Conservation (phyloP, 2,113 vertebrate species). For the Excalfactoria chinensis region DNA sequence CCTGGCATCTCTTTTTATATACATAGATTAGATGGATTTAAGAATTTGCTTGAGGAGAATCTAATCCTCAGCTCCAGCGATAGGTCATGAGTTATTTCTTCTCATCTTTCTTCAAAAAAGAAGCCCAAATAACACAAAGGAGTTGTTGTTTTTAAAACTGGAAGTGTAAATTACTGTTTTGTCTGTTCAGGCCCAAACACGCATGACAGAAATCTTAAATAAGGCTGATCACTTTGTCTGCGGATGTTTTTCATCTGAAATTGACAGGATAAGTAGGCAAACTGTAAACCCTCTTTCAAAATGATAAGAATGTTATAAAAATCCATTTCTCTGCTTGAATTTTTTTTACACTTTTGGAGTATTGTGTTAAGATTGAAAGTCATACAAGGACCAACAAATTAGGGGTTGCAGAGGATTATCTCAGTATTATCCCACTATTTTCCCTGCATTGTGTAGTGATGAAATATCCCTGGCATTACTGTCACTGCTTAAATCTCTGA, state of each 20-base stretch:
- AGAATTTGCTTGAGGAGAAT: not conserved
- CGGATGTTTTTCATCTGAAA: not conserved
- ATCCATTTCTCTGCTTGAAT: not conserved
- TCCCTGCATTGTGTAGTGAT: not conserved
- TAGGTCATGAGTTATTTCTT: not conserved
- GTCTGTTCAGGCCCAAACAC: not conserved
- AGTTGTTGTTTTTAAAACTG: not conserved
- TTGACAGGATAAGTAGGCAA: not conserved
- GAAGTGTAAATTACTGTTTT: not conserved
- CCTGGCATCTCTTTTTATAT: not conserved
- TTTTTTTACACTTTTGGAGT: not conserved
- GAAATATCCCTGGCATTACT: constrained; percentile 5
- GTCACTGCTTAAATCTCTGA: not conserved
- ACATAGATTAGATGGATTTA: not conserved
- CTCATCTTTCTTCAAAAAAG: not conserved
- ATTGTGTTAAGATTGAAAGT: not conserved
- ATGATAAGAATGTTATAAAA: not conserved
- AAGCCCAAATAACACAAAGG: not conserved
- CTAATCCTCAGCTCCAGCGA: not conserved
- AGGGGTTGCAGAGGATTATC: not conserved
- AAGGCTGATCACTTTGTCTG: not conserved
- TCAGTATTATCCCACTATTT: not conserved
- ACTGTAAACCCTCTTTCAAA: constrained; percentile 6
- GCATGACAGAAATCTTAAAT: not conserved
- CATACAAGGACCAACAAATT: not conserved